These are phyloP conservation scores for Hyla sarda DNA, from an alignment of 2,113 vertebrate genomes.

Conservation along the genomic window DNA sequence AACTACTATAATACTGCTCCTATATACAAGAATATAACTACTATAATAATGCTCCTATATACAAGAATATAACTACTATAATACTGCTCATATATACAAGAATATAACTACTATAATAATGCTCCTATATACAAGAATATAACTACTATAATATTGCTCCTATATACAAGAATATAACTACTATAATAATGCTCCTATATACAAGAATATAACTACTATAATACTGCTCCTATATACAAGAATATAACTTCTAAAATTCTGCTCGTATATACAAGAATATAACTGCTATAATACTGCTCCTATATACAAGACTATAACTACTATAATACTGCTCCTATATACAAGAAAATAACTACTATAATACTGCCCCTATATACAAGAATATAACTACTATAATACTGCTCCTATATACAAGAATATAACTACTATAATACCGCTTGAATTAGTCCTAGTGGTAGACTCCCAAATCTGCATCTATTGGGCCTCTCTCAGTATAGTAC, in stretches of 20 bases:
- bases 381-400: conserved; percentile 23
- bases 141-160: background rate
- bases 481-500: too few species aligned
- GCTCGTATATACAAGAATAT: conserved; percentile 25
- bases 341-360: conserved; percentile 23
- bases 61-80: background rate
- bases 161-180: background rate
- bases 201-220: background rate
- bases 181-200: background rate
- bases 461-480: too few species aligned
- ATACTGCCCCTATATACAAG: conserved; percentile 51
- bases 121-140: background rate
- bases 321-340: conserved; percentile 5
- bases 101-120: background rate
- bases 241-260: background rate
- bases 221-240: background rate
- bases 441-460: too few species aligned
- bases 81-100: background rate
- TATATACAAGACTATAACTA: conserved; percentile 1
- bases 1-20: conserved; percentile 4
- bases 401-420: too few species aligned
- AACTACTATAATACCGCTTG: too few species aligned
- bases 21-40: background rate
- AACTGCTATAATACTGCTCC: conserved; percentile 40
- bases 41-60: background rate